These are phyloP conservation scores for Xenopus petersii DNA, from an alignment of 2,797 vertebrate species.

Conservation along the genomic window DNA sequence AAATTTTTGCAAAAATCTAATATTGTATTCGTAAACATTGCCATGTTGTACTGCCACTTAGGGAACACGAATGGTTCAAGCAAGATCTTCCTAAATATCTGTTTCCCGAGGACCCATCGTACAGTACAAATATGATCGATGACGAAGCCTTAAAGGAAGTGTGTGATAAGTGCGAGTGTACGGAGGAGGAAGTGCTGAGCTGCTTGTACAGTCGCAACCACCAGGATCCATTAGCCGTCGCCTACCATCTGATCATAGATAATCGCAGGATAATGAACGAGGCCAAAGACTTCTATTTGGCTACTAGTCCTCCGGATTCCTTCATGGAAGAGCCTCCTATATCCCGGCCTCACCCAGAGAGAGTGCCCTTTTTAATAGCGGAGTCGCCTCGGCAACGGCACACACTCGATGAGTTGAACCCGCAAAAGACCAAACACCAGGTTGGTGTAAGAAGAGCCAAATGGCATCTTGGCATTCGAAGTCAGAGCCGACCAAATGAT, in stretches of 20 bases:
- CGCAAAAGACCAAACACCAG: conserved; percentile 96
- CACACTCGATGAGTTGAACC: conserved; percentile 94
- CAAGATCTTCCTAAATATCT: conserved; percentile 93
- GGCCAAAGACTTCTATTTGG: conserved; percentile 97
- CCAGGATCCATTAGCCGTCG: conserved; percentile 92
- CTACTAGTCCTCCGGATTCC: conserved; percentile 91
- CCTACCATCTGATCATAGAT: conserved; percentile 98
- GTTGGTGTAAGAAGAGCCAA: conserved; percentile 89
- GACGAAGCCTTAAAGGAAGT: conserved; percentile 98
- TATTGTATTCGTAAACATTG: no score
- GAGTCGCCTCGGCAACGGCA: conserved; percentile 87
- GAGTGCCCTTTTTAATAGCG: conserved; percentile 86
- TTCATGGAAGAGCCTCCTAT: conserved; percentile 90
- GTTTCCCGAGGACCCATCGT: conserved; percentile 94
- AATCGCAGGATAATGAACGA: conserved; percentile 98
- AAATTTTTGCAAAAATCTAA: no score
- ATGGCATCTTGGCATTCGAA: conserved; percentile 96
- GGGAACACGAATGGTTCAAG: conserved; percentile 98
- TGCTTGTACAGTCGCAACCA: conserved; percentile 92
- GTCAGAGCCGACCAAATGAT: conserved; percentile 94
- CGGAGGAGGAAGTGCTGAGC: conserved; percentile 91
- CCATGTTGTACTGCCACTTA: conserved; percentile 52
- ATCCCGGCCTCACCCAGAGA: conserved; percentile 88
- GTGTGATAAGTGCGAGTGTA: conserved; percentile 95
- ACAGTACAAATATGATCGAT: conserved; percentile 95